Evolutionary conservation across 2,888 invertebrate species (phyloP), one percentile per base, ranked within the genome.

Genomic region (Acrocyrtus sp.): DNA sequence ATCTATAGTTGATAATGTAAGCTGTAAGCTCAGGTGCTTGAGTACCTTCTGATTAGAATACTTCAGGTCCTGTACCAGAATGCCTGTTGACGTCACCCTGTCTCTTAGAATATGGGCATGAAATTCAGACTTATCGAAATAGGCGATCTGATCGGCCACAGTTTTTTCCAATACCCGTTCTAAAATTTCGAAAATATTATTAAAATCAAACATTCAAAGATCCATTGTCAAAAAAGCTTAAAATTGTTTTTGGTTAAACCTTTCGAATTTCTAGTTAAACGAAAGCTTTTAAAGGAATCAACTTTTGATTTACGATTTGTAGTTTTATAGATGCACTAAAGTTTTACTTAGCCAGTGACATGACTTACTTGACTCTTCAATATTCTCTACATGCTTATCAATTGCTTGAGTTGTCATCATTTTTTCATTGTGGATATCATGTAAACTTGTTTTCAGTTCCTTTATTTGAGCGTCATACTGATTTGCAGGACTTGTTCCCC

Each of bases 311-410:
- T n/a, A n/a, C n/a, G n/a, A n/a, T n/a, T n/a, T n/a, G n/a, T n/a
- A n/a, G n/a, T n/a, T n/a, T n/a, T n/a, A n/a, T n/a, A n/a, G n/a
- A n/a, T n/a, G n/a, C n/a, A n/a, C n/a, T n/a, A n/a, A n/a, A n/a
- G n/a, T n/a, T n/a, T n/a, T n/a, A n/a, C n/a, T n/a, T n/a, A n/a
- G n/a, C n/a, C n/a, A n/a, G n/a, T n/a, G n/a, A n/a, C n/a, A n/a
- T n/a, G 19, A 4, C 51, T 65, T 60, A 65, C 65, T 58, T n/a
- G 65, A 53, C 2, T 65, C 65, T 26, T 12, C 4, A n/a, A 65
- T n/a, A 10, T 22, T 57, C 41, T 5, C 41, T 50, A 12, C 17
- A 0, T 15, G 17, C 26, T 63, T 62, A 24, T 24, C 12, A 5
- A 56, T 57, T 27, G 27, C 34, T 17, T 26, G 58, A 1, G 47